Evolutionary conservation across 2,888 invertebrate species (phyloP).

Genomic region (Tetheella fluctuosa): DNA sequence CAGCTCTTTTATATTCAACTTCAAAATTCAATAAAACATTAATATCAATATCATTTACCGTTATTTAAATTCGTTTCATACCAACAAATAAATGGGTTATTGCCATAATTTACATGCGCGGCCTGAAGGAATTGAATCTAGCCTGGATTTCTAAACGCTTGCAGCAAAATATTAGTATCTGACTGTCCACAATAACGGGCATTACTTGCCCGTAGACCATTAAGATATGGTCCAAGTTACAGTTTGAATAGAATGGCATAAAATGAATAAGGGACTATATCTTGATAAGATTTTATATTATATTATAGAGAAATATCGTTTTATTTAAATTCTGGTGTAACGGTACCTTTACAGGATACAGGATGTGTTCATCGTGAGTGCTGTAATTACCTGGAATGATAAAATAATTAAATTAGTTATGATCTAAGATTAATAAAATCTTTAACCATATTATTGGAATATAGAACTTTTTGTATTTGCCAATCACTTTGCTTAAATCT

Average conservation of each 20-base stretch:
- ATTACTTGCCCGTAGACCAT: conserved; percentile 20
- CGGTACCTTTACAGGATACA: neutral
- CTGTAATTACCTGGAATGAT: neutral
- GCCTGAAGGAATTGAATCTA: conserved; percentile 64
- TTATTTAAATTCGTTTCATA: conserved; percentile 40
- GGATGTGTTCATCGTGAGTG: neutral
- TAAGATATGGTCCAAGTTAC: conserved; percentile 32
- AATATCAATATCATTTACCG: conserved; percentile 45
- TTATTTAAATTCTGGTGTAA: neutral
- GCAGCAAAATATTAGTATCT: conserved; percentile 40
- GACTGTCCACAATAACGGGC: conserved; percentile 45
- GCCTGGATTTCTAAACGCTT: conserved; percentile 60
- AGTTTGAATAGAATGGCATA: conserved; percentile 16
- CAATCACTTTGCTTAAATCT: too few species aligned
- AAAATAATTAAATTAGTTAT: neutral
- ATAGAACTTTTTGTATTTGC: too few species aligned
- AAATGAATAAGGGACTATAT: conserved; percentile 27
- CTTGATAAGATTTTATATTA: conserved; percentile 19
- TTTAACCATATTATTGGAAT: neutral
- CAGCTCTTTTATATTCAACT: conserved; percentile 21
- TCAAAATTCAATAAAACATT: conserved; percentile 33
- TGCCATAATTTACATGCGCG: conserved; percentile 57
- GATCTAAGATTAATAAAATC: neutral
- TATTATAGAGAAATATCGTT: neutral
- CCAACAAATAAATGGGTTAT: conserved; percentile 22